Conservation (phyloP, 2,888 invertebrate genomes). For the Xiphydria camelus region DNA sequence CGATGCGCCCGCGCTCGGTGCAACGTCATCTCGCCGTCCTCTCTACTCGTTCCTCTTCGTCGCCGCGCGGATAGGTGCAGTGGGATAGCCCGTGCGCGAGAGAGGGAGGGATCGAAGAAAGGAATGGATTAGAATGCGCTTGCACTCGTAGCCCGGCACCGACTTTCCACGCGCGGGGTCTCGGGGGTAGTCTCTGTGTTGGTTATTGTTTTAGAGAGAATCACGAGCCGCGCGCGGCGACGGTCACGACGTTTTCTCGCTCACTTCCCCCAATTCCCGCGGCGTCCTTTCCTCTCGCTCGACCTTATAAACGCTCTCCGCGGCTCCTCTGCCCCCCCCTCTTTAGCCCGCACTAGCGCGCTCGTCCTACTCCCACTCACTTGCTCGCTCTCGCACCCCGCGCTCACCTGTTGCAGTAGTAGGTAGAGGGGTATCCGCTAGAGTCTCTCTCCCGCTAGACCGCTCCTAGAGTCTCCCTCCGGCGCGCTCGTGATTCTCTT, state of each 20-base stretch:
- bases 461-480: slow-evolving; percentile 8
- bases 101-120: no score
- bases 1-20: no score
- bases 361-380: background rate
- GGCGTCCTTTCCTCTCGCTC: background rate
- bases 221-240: slow-evolving; percentile 30
- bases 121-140: slow-evolving; percentile 22
- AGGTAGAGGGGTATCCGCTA: slow-evolving; percentile 15
- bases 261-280: slow-evolving; percentile 25
- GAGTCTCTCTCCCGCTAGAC: no score
- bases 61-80: slow-evolving; percentile 1
- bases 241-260: slow-evolving; percentile 30
- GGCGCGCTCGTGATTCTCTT: slow-evolving; percentile 11
- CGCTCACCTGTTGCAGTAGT: slow-evolving; percentile 29
- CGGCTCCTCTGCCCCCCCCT: no score
- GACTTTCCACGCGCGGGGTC: slow-evolving; percentile 14
- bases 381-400: slow-evolving; percentile 3
- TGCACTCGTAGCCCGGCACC: slow-evolving; percentile 20
- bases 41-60: slow-evolving; percentile 16
- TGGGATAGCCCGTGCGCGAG: background rate
- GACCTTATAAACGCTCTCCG: no score
- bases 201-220: slow-evolving; percentile 37
- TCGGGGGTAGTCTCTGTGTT: slow-evolving; percentile 19
- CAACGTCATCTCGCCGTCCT: background rate
- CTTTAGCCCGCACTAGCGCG: no score